These are phyloP conservation scores for Sphaerophoria taeniata DNA, from an alignment of 2,888 invertebrate genomes.

Conservation along the genomic window DNA sequence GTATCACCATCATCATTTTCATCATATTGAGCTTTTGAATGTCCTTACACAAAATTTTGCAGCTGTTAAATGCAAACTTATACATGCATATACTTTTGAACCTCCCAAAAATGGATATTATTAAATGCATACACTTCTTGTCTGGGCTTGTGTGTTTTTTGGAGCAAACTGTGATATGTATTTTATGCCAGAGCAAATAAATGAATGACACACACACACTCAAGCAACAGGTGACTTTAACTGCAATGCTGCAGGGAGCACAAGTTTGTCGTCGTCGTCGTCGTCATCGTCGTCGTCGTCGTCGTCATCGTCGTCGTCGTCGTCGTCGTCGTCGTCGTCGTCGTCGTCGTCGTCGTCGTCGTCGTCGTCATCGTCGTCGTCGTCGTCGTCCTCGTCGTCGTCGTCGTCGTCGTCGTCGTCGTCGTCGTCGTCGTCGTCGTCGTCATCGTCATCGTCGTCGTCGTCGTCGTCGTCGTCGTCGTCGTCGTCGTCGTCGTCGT, in stretches of 20 bases:
- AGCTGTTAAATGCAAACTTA: conserved; percentile 14
- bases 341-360: no score
- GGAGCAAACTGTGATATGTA: conserved; percentile 25
- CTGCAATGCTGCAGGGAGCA: conserved; percentile 10
- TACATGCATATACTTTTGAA: conserved; percentile 20
- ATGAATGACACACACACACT: conserved; percentile 50
- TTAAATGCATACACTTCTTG: conserved; percentile 53
- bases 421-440: no score
- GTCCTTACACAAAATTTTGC: conserved; percentile 30
- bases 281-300: no score
- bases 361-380: no score
- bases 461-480: no score
- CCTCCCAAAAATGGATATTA: conserved; percentile 64
- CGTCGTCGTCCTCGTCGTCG: no score
- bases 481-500: no score
- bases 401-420: no score
- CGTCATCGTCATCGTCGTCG: no score
- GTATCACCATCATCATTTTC: conserved; percentile 5
- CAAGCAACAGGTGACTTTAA: conserved; percentile 64
- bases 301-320: no score
- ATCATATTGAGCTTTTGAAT: conserved; percentile 43
- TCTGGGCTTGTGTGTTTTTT: conserved; percentile 44
- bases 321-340: no score
- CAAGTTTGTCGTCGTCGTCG: no score
- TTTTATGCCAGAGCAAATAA: conserved; percentile 66